A percentile compares a stretch with the other conserved stretches of the same genome.
Conservation (phyloP, 1,140 invertebrate genomes). For the Procambarus virginalis region DNA sequence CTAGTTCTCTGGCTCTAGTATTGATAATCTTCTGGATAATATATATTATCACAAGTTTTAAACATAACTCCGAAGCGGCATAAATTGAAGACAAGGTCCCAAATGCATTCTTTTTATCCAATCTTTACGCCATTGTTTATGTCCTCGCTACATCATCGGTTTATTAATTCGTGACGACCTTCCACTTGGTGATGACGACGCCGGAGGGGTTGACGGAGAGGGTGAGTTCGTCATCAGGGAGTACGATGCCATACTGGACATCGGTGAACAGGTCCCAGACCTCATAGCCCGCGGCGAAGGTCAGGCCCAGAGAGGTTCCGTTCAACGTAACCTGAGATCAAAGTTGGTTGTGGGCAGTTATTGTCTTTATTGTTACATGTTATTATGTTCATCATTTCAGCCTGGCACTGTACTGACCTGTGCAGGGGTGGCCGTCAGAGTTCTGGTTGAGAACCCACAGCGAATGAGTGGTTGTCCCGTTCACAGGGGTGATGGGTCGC, state of each 20-base stretch:
- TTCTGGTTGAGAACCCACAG: constrained; percentile 90
- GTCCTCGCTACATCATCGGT: no score
- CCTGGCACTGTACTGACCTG: constrained; percentile 77
- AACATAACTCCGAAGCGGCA: no score
- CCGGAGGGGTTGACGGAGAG: not conserved
- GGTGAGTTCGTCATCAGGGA: not conserved
- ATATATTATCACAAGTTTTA: no score
- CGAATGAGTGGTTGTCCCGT: constrained; percentile 89
- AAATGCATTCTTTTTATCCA: no score
- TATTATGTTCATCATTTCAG: no score
- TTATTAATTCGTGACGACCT: not conserved
- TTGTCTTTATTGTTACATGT: no score
- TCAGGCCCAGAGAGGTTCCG: not conserved
- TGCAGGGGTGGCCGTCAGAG: constrained; percentile 92
- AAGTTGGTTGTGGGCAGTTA: not conserved
- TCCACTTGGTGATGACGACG: not conserved
- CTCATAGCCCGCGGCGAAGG: not conserved
- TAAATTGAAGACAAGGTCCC: no score
- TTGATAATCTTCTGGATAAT: no score
- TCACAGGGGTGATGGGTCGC: constrained; percentile 86
- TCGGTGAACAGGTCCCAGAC: not conserved
- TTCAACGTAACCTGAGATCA: not conserved
- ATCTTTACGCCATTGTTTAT: no score
- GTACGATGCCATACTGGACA: not conserved
- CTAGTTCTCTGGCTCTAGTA: no score